phyloP scores from a whole-genome alignment of 2,113 vertebrate species.

The Pollachius pollachius region DNA sequence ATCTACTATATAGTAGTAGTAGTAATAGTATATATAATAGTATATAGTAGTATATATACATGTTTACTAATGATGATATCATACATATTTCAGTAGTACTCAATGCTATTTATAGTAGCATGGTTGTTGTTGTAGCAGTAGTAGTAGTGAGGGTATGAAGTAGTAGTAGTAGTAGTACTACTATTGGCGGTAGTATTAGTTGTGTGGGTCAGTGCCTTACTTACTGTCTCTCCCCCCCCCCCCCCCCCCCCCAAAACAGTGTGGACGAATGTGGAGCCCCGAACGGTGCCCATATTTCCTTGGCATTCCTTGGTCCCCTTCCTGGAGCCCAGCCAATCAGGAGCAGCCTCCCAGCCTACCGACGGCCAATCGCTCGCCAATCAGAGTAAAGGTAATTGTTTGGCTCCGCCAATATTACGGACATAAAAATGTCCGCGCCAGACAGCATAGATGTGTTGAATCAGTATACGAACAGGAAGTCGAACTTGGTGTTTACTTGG shows the following conservation, averaged over 20 bases:
- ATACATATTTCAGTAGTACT: neutral
- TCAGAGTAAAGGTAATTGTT: conserved; percentile 82
- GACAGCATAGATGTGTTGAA: too few species aligned
- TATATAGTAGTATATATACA: too few species aligned
- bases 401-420: neutral
- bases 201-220: neutral
- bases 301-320: conserved; percentile 94
- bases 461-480: too few species aligned
- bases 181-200: too few species aligned
- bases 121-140: neutral
- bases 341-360: conserved; percentile 78
- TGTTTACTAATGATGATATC: too few species aligned
- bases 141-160: neutral
- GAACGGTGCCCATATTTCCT: conserved; percentile 89
- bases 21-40: neutral
- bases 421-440: neutral
- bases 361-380: conserved; percentile 85
- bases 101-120: neutral
- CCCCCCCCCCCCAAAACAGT: conserved; percentile 66
- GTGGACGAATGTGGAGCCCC: conserved; percentile 93
- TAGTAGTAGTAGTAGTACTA: neutral
- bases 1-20: neutral
- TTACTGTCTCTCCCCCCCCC: neutral
- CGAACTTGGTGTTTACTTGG: too few species aligned
- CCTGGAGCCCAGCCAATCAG: conserved; percentile 89